These are phyloP conservation scores for Prorops nasuta DNA, from an alignment of 1,140 invertebrate genomes.

Conservation along the genomic window DNA sequence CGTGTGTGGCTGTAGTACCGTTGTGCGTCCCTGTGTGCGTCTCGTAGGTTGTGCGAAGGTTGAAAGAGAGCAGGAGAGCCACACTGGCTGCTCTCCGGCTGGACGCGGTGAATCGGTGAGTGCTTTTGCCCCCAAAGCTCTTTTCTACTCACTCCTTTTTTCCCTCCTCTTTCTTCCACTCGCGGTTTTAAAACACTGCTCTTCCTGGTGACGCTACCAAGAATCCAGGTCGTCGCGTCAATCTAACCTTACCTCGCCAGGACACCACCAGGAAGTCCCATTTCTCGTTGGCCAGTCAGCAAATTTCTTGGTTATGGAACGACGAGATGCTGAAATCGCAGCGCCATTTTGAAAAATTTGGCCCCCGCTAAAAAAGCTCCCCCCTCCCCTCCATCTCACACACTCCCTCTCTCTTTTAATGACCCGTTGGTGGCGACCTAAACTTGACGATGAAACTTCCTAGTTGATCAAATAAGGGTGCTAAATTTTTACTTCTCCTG, in stretches of 20 bases:
- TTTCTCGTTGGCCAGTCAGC: too few relatives aligned
- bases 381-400: constrained; percentile 10
- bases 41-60: constrained; percentile 30
- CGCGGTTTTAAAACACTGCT: too few relatives aligned
- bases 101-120: constrained; percentile 22
- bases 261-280: too few relatives aligned
- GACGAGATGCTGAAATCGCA: constrained; percentile 43
- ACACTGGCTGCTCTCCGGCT: constrained; percentile 10
- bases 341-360: constrained; percentile 55
- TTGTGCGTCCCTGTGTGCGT: too few relatives aligned
- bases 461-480: too few relatives aligned
- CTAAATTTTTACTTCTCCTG: neutral
- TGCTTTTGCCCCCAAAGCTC: neutral
- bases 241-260: too few relatives aligned
- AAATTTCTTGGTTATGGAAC: constrained; percentile 41
- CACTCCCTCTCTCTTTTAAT: constrained; percentile 3
- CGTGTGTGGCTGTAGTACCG: constrained; percentile 1
- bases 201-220: neutral
- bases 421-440: too few relatives aligned
- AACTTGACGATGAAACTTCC: too few relatives aligned
- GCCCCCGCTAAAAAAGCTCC: constrained; percentile 26
- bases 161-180: constrained; percentile 1
- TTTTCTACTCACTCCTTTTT: constrained; percentile 10
- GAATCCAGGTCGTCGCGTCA: neutral
- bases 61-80: constrained; percentile 15